These are phyloP conservation scores for Listronotus oregonensis DNA, from an alignment of 1,140 invertebrate genomes.

Conservation along the genomic window DNA sequence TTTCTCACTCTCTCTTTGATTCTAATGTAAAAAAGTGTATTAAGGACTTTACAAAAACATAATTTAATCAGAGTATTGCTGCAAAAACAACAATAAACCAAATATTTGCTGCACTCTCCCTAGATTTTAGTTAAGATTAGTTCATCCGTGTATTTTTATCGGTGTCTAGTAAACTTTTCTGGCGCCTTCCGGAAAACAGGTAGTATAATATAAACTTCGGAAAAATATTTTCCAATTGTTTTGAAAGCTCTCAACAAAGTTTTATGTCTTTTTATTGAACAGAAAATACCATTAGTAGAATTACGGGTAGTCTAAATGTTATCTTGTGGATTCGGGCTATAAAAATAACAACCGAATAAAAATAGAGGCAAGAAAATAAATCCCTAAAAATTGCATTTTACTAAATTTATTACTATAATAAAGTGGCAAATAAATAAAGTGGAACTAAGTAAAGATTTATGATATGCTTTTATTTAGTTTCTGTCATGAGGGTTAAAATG, in stretches of 20 bases:
- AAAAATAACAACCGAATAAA: slow-evolving; percentile 3
- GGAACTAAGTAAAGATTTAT: background rate
- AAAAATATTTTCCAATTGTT: slow-evolving; percentile 33
- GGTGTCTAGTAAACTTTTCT: slow-evolving; percentile 10
- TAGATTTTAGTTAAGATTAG: background rate
- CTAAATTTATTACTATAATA: background rate
- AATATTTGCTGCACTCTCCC: too few species aligned
- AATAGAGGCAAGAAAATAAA: background rate
- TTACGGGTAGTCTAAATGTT: slow-evolving; percentile 2
- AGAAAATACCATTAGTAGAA: slow-evolving; percentile 27
- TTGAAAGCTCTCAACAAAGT: slow-evolving; percentile 29
- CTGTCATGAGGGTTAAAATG: too few species aligned
- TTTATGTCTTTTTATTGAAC: slow-evolving; percentile 27
- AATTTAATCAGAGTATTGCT: too few species aligned
- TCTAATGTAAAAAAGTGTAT: too few species aligned
- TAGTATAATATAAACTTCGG: slow-evolving; percentile 19
- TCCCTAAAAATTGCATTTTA: slow-evolving; percentile 1
- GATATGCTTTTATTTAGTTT: too few species aligned
- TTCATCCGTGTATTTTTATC: background rate
- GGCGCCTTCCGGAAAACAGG: slow-evolving; percentile 11
- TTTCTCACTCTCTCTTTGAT: too few species aligned
- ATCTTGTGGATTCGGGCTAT: too few species aligned
- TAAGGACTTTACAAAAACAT: too few species aligned
- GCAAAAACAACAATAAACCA: too few species aligned
- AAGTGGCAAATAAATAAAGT: slow-evolving; percentile 2